These are phyloP conservation scores for Bedellia somnulentella DNA, from an alignment of 2,888 invertebrate genomes.

Conservation along the genomic window DNA sequence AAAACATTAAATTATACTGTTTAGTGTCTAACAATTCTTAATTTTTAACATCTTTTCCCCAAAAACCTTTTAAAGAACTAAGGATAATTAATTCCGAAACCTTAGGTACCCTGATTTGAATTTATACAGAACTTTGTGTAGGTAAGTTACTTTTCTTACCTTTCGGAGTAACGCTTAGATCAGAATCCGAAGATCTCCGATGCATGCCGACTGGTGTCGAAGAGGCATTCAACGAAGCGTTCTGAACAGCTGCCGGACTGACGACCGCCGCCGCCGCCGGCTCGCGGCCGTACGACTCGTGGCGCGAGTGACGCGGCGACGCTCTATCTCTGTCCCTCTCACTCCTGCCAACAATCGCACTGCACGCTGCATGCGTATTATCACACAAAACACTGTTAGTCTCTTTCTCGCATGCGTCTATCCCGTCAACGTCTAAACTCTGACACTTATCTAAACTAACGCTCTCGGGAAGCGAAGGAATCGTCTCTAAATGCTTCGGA, in stretches of 20 bases:
- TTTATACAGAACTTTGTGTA: too few relatives aligned
- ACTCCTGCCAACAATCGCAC: conserved; percentile 32
- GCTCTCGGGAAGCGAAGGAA: conserved; percentile 41
- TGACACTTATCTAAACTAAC: conserved; percentile 27
- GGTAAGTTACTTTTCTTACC: conserved; percentile 55
- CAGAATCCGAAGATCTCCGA: conserved; percentile 89
- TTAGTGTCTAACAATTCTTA: too few relatives aligned
- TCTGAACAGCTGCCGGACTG: conserved; percentile 22
- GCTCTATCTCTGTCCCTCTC: conserved; percentile 33
- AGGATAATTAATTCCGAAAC: too few relatives aligned
- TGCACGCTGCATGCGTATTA: conserved; percentile 60
- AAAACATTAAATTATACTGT: too few relatives aligned
- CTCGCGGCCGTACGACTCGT: conserved; percentile 56
- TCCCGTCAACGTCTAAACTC: conserved; percentile 30
- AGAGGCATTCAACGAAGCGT: conserved; percentile 41
- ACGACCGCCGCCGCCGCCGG: conserved; percentile 26
- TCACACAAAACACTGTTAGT: conserved; percentile 49
- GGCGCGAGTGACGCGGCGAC: conserved; percentile 52
- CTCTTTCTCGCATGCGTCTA: conserved; percentile 12
- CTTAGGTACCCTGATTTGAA: too few relatives aligned
- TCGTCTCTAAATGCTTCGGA: conserved; percentile 31
- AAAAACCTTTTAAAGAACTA: too few relatives aligned
- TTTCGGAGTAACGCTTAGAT: conserved; percentile 90
- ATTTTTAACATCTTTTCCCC: too few relatives aligned
- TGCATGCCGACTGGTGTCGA: conserved; percentile 63